Evolutionary conservation across 2,797 vertebrate species (phyloP).

Genomic region (Eospalax fontanierii): DNA sequence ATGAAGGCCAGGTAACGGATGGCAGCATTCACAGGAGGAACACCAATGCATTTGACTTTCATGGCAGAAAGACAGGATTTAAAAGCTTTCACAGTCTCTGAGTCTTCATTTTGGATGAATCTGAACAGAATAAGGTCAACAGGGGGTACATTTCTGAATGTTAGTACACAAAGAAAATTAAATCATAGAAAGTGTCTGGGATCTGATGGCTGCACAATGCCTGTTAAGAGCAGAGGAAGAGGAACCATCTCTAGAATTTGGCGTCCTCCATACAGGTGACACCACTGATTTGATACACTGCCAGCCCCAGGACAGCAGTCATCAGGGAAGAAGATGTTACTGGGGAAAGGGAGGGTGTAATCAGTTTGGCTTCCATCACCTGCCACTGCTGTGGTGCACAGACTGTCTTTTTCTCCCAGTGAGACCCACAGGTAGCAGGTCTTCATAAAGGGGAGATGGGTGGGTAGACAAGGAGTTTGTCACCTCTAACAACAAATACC

Average conservation of each 20-base stretch:
- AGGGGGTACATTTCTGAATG: neutral
- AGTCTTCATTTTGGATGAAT: constrained; percentile 4
- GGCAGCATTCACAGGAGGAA: rapidly evolving
- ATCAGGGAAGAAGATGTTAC: neutral
- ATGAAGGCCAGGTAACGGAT: neutral
- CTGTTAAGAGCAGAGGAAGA: neutral
- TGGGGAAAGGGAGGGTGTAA: neutral
- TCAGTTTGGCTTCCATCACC: neutral
- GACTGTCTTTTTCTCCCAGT: neutral
- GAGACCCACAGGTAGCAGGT: neutral
- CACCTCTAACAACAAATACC: neutral
- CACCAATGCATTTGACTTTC: neutral
- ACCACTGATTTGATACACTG: constrained; percentile 15
- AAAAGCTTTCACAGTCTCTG: neutral
- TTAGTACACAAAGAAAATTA: constrained; percentile 51
- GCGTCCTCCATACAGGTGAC: neutral
- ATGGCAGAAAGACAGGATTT: neutral
- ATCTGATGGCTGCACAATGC: neutral
- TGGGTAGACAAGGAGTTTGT: constrained; percentile 12
- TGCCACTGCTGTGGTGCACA: neutral
- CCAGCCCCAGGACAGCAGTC: neutral
- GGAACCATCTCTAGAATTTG: neutral
- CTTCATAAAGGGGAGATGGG: neutral
- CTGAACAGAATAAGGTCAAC: neutral
- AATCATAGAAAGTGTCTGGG: neutral